Evolutionary conservation across 2,797 vertebrate genomes (phyloP), one percentile per base, ranked within the genome.

Genomic region (Oreonectes daqikongensis): DNA sequence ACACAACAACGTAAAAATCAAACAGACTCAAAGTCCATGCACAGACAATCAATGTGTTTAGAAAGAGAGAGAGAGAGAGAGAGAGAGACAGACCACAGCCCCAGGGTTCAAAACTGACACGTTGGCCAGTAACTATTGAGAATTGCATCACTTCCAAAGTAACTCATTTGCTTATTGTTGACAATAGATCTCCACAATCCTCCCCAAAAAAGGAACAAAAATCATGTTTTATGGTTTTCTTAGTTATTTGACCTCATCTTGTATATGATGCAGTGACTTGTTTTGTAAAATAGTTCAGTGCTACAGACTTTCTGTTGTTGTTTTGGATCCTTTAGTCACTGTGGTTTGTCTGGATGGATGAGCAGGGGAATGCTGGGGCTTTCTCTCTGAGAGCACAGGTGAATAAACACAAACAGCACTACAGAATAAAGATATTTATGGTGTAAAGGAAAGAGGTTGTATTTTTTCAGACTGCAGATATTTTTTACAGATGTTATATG

Each of bases 401-500:
- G 85, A 68, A 83, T 40, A 80, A 74, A 85, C 88, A 89, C 87
- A 83, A 82, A 79, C 35, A 35, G 80, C 87, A 91, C 86, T 87
- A 88, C 86, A 89, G 85, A 88, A 76, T 71, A 69, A 74, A 74
- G 88, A 84, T 84, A 85, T 93, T 92, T 93, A 90, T 89, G 85
- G 77, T 89, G 87, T 83, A 90, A 87, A 88, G 88, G 88, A 87
- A 88, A 89, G 86, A 89, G 90, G 90, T 89, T 92, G 92, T 93
- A 93, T 93, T 91, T 94, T 94, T 93, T 93, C 87, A 90, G 87
- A 89, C 84, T 88, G 91, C 89, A 90, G 77, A 77, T 88, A 79
- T 91, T 91, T 91, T 92, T 91, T 91, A 92, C 87, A 48, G 82
- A 89, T 89, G 84, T 89, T 86, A 78, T 89, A 87, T 80, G 87